A percentile compares a stretch with the other conserved stretches of the same genome.
phyloP scores from a whole-genome alignment of 2,113 vertebrate species.

The Melanocharis versteri region DNA sequence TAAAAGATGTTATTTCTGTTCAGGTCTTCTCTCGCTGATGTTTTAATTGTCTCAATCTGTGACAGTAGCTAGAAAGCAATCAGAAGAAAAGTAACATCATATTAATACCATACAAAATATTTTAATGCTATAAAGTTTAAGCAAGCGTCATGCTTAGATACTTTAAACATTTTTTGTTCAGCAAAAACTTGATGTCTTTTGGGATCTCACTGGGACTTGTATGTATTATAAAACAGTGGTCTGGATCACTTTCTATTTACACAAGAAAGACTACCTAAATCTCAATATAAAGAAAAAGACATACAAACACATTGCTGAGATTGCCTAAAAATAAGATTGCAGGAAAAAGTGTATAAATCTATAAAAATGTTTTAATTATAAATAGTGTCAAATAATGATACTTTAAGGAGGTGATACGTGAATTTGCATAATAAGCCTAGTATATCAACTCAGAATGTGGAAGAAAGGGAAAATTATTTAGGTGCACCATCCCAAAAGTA shows the following conservation, averaged over 20 bases:
- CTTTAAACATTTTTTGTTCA: not conserved
- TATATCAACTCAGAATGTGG: not conserved
- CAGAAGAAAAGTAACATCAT: not conserved
- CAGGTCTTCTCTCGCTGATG: conserved; percentile 70
- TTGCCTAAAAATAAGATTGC: not conserved
- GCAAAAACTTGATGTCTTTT: not conserved
- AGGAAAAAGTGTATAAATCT: not conserved
- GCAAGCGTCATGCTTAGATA: not conserved
- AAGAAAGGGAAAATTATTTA: conserved; percentile 1
- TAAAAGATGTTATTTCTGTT: conserved; percentile 72
- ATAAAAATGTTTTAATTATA: not conserved
- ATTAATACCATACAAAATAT: not conserved
- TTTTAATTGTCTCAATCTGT: conserved; percentile 76
- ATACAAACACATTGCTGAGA: not conserved
- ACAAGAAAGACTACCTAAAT: not conserved
- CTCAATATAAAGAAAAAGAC: not conserved
- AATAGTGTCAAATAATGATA: not conserved
- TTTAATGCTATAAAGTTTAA: not conserved
- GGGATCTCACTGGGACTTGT: not conserved
- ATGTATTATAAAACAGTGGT: not conserved
- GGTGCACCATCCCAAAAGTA: conserved; percentile 14
- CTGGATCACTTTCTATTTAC: not conserved
- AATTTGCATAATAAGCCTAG: not conserved
- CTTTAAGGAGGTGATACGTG: not conserved
- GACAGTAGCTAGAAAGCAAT: conserved; percentile 74